Conservation (phyloP, 2,797 vertebrate genomes). For the Acanthornis magna region DNA sequence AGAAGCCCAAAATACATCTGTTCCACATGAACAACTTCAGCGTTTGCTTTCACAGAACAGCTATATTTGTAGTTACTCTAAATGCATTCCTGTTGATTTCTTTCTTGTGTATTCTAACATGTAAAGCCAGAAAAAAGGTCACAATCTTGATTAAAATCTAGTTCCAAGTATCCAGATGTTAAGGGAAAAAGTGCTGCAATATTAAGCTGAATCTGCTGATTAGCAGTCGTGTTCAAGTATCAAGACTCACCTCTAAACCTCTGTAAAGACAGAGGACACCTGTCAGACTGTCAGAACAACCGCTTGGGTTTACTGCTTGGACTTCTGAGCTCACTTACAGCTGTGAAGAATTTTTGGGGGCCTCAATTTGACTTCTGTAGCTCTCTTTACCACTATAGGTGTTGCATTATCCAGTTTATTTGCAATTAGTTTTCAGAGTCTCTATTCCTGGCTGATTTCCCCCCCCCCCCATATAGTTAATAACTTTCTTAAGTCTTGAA, state of each 20-base stretch:
- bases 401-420: background rate
- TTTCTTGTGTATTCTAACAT: background rate
- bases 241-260: background rate
- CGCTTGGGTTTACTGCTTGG: background rate
- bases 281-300: background rate
- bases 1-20: conserved; percentile 45
- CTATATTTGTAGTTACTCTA: background rate
- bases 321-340: background rate
- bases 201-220: background rate
- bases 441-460: background rate
- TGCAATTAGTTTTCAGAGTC: background rate
- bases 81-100: conserved; percentile 18
- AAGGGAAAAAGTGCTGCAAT: background rate
- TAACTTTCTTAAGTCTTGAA: background rate
- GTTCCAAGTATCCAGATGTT: background rate
- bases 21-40: conserved; percentile 57
- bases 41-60: conserved; percentile 53
- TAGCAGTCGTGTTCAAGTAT: background rate
- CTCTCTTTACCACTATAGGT: rapidly evolving
- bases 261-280: background rate
- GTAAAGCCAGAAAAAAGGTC: background rate
- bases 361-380: background rate
- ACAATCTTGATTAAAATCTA: background rate
- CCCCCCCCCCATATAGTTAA: background rate
- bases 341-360: background rate